Evolutionary conservation across 2,888 invertebrate genomes (phyloP), one percentile per base, ranked within the genome.

Genomic region (Dasypolia templi): DNA sequence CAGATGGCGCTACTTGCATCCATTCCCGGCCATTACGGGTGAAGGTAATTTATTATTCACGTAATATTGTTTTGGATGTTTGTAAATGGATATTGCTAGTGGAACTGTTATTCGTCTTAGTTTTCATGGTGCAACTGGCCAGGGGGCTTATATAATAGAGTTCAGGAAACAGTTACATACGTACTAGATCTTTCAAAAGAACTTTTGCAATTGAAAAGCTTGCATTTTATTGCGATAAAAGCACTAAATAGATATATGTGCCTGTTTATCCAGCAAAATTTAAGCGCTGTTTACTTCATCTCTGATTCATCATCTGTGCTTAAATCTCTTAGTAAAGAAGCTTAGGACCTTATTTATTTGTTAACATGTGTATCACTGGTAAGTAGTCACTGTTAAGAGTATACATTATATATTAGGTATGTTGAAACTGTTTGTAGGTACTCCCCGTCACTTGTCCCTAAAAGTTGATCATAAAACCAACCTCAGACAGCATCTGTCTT

Each of bases 1-100:
- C 80, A 79, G 83, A 61, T 79, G 80, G 81, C 75, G 83, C 81
- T 75, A 81, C 81, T 70, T 68, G 80, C 55, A 59, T 61, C 59
- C 59, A 61, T 51, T 68, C 62, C 39, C 4, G 49, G 61, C 59
- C 62, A 55, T 83, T 79, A 83, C 61, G n/a, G 53, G 53, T n/a
- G 53, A 59, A 61, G 29, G 51, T 68, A 76, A 83, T 75, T 82
- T 83, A 76, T 79, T 71, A 56, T 72, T 44, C 64, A 62, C 73
- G 69, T 73, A 56, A 67, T 75, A 78, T 80, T 70, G 66, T 67
- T 76, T 22, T 32, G 32, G 42, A 55, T 68, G 55, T 59, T 67
- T 62, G 42, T 42, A 42, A 59, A 66, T 63, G 53, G 53, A 62
- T 73, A n/a, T 59, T n/a, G 42, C 26, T 46, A 17, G 59, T 14